Percentiles rank a stretch among this genome's conserved stretches.
phyloP scores from a whole-genome alignment of 1,140 invertebrate species.

The Anoplophora glabripennis region DNA sequence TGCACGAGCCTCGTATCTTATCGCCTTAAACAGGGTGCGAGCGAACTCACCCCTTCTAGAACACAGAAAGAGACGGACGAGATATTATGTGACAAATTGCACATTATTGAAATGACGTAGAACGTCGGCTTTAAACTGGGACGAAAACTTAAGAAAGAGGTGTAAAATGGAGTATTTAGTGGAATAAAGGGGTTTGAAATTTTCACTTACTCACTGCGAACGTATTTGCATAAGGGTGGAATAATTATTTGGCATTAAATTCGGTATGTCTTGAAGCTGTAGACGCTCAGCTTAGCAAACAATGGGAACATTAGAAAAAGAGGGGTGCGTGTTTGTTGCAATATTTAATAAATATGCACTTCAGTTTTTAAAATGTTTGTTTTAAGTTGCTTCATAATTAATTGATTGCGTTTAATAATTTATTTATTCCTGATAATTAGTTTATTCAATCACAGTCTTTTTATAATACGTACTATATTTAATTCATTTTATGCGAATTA shows the following conservation, averaged over 20 bases:
- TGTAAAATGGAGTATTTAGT: conserved; percentile 39
- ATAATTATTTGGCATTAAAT: conserved; percentile 24
- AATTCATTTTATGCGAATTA: no score
- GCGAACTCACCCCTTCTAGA: conserved; percentile 18
- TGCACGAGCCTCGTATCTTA: conserved; percentile 16
- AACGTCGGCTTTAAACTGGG: conserved; percentile 29
- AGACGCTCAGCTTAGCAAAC: no score
- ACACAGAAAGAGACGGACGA: conserved; percentile 28
- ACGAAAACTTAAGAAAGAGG: conserved; percentile 28
- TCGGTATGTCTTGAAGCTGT: no score
- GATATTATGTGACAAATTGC: conserved; percentile 49
- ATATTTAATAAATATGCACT: no score
- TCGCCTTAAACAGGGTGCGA: conserved; percentile 29
- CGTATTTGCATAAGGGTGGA: conserved; percentile 26
- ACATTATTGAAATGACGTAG: conserved; percentile 44
- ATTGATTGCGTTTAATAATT: no score
- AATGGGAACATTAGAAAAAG: no score
- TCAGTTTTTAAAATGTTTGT: no score
- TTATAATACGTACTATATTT: no score
- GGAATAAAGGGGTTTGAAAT: conserved; percentile 32
- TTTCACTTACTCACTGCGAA: conserved; percentile 29
- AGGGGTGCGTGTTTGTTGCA: no score
- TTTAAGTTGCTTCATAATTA: no score
- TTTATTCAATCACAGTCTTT: no score
- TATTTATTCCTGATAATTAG: no score